Base-by-base conservation (phyloP, 2,888 invertebrate species). In the Heliconius ethilla region DNA sequence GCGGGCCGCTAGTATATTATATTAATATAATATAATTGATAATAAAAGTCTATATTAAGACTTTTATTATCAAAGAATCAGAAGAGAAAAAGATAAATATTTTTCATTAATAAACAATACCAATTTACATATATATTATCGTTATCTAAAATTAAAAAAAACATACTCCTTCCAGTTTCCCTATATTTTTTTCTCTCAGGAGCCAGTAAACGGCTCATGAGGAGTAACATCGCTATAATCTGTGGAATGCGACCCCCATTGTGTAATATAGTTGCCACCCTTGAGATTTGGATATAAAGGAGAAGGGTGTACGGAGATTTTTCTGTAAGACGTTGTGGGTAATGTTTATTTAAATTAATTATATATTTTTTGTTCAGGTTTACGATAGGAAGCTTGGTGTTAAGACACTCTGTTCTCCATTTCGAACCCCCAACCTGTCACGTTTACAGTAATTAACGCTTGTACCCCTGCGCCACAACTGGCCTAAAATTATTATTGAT, bases 201-300 rank as follows among this genome's bases (percentile, higher is more conserved):
- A 84, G 82, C 83, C 87, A 86, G 86, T 87, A 88, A 89, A 89
- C 86, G 89, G 85, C 87, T 90, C 86, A 84, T 86, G 86, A 88
- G 86, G 85, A 87, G 85, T 85, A 85, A 87, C 88, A 86, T 86
- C 83, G 86, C 87, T 86, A 89, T 91, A 91, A 92, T 91, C 91
- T 91, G 85, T 81, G 89, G 89, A 91, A 91, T 89, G 88, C 87
- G 84, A 85, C 90, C 90, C 91, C 87, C 80, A 82, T 82, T 79
- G 82, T 86, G 88, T 90, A 90, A 90, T 91, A 89, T 87, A 91
- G 89, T 91, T 87, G 84, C 89, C 89, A 86, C 89, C 90, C 90
- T 84, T 83, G 81, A 84, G 82, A 81, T 82, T 84, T 81, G 82
- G 78, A 62, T 75, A 63, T 78, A 65, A 72, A 33, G 82, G 59